Conservation (phyloP, 1,140 invertebrate genomes). For the Saxidomus purpurata region DNA sequence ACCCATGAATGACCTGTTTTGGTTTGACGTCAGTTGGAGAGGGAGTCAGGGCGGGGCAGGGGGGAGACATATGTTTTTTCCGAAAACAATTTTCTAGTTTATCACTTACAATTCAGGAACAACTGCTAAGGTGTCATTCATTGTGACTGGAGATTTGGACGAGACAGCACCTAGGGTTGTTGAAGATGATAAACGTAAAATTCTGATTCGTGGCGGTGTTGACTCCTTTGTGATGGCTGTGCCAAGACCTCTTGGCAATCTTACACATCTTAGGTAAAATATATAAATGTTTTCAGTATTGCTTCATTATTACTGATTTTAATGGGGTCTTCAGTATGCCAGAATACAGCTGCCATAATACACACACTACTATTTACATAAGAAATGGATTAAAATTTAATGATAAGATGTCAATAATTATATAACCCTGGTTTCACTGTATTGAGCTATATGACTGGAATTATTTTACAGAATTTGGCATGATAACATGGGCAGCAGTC, state of each 20-base stretch:
- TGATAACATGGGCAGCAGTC: slow-evolving; percentile 83
- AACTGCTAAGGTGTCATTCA: slow-evolving; percentile 75
- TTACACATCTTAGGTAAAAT: slow-evolving; percentile 71
- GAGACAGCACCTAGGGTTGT: slow-evolving; percentile 75
- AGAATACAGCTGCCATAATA: no score
- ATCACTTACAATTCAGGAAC: slow-evolving; percentile 61
- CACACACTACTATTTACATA: no score
- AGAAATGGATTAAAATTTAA: no score
- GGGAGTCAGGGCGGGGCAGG: no score
- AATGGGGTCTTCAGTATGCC: no score
- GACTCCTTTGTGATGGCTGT: slow-evolving; percentile 77
- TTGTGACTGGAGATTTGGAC: slow-evolving; percentile 74
- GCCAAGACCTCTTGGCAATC: slow-evolving; percentile 71
- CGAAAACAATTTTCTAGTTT: neutral
- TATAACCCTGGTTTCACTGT: no score
- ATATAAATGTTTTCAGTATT: no score
- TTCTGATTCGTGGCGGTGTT: slow-evolving; percentile 68
- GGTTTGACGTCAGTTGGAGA: no score
- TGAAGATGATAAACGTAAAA: slow-evolving; percentile 69
- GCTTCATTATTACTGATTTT: no score
- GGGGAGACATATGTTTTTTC: neutral
- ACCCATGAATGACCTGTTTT: no score
- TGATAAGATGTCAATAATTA: no score
- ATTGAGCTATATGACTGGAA: no score
- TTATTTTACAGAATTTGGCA: slow-evolving; percentile 81